Conservation (phyloP, 2,888 invertebrate genomes). For the Microdon myrmicae region DNA sequence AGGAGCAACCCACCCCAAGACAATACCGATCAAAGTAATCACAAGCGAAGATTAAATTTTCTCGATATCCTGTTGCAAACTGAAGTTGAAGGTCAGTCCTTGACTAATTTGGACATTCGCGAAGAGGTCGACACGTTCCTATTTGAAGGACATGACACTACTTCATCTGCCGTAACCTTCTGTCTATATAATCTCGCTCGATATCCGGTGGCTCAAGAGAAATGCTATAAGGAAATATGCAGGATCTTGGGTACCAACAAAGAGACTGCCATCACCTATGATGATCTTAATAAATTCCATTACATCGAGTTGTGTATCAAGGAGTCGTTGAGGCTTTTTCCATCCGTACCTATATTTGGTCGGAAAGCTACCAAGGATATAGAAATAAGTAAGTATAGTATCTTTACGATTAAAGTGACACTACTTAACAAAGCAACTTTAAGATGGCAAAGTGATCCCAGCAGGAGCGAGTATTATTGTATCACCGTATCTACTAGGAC, state of each 20-base stretch:
- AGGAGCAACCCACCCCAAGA: conserved; percentile 24
- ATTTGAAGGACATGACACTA: conserved; percentile 67
- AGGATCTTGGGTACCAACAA: conserved; percentile 53
- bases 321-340: conserved; percentile 72
- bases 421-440: conserved; percentile 6
- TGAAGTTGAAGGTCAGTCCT: conserved; percentile 36
- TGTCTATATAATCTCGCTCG: conserved; percentile 54
- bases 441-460: conserved; percentile 54
- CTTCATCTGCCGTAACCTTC: conserved; percentile 55
- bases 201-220: conserved; percentile 55
- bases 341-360: conserved; percentile 72
- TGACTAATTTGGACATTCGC: conserved; percentile 52
- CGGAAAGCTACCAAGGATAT: conserved; percentile 68
- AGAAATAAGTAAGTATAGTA: conserved; percentile 66
- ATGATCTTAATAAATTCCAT: conserved; percentile 54
- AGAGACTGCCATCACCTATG: conserved; percentile 39
- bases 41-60: conserved; percentile 51
- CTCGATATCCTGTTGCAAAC: conserved; percentile 52
- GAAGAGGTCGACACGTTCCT: conserved; percentile 55
- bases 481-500: conserved; percentile 60
- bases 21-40: conserved; percentile 18
- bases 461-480: conserved; percentile 51
- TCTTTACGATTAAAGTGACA: neutral
- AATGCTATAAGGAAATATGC: conserved; percentile 55
- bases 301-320: conserved; percentile 73